Percentiles rank a stretch among this genome's conserved stretches.
Evolutionary conservation across 1,140 invertebrate species (phyloP).

Genomic region (Caenorhabditis latens): DNA sequence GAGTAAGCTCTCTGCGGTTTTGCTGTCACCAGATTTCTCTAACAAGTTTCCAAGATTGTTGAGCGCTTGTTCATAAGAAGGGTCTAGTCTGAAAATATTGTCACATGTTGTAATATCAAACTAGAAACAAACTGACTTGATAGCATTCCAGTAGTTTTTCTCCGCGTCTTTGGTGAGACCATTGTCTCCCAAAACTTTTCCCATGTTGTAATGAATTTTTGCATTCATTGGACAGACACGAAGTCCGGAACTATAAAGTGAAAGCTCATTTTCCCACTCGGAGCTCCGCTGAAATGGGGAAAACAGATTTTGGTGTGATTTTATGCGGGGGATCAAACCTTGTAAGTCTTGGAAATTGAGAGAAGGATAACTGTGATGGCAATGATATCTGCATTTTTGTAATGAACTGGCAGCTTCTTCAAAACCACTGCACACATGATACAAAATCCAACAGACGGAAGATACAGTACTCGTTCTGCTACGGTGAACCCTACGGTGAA

Average conservation of each 20-base stretch:
- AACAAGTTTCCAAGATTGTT: constrained; percentile 95
- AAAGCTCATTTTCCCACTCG: constrained; percentile 73
- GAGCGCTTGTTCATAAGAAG: constrained; percentile 93
- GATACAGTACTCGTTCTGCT: constrained; percentile 93
- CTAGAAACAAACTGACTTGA: constrained; percentile 81
- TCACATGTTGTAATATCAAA: neutral
- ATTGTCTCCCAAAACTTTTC: constrained; percentile 86
- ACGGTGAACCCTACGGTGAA: constrained; percentile 97
- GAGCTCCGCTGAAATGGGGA: constrained; percentile 77
- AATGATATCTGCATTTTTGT: constrained; percentile 19
- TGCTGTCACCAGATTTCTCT: constrained; percentile 84
- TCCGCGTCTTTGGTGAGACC: constrained; percentile 84
- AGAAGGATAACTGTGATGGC: constrained; percentile 33
- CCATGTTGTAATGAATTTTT: constrained; percentile 96
- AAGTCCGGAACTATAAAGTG: constrained; percentile 78
- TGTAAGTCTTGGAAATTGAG: constrained; percentile 16
- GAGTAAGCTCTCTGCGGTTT: constrained; percentile 86
- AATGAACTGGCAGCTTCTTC: constrained; percentile 77
- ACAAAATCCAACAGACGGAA: constrained; percentile 97
- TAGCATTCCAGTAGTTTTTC: constrained; percentile 85
- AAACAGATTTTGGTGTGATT: neutral
- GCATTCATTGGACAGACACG: constrained; percentile 83
- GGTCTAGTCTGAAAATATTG: constrained; percentile 84
- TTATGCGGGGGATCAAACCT: constrained; percentile 4
- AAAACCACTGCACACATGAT: constrained; percentile 88